A percentile compares a stretch with the other conserved stretches of the same genome.
Evolutionary conservation across 1,140 invertebrate genomes (phyloP).

Genomic region (Latrodectus geometricus): DNA sequence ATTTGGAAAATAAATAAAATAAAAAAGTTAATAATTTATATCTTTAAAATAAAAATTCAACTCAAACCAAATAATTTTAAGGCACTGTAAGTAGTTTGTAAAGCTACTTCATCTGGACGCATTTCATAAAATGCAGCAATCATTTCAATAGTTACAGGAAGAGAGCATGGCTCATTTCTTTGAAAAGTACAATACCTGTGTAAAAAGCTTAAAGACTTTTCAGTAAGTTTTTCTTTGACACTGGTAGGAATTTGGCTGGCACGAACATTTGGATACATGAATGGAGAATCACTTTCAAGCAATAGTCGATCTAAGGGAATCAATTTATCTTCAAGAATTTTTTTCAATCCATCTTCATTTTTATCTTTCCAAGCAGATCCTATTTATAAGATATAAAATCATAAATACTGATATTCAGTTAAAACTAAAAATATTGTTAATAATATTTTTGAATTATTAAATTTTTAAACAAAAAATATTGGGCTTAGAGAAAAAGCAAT

Average conservation of each 20-base stretch:
- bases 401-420: background rate
- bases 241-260: constrained; percentile 89
- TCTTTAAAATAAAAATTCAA: background rate
- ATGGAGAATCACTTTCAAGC: constrained; percentile 93
- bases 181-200: constrained; percentile 92
- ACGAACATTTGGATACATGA: constrained; percentile 95
- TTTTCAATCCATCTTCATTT: constrained; percentile 87
- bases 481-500: too few species aligned
- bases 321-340: constrained; percentile 82
- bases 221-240: constrained; percentile 87
- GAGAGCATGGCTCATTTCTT: constrained; percentile 93
- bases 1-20: too few species aligned
- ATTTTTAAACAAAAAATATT: too few species aligned
- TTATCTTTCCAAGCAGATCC: constrained; percentile 95
- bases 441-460: too few species aligned
- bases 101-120: constrained; percentile 88
- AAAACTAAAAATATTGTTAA: too few species aligned
- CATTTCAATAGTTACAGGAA: constrained; percentile 93
- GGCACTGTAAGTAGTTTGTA: constrained; percentile 93
- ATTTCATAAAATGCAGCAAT: constrained; percentile 89
- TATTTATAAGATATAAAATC: constrained; percentile 61
- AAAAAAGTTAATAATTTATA: too few species aligned
- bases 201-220: constrained; percentile 78
- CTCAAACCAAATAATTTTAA: constrained; percentile 91
- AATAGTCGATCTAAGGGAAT: constrained; percentile 84